Conservation (phyloP, 2,113 vertebrate genomes). For the Ptychochromis oligacanthus region DNA sequence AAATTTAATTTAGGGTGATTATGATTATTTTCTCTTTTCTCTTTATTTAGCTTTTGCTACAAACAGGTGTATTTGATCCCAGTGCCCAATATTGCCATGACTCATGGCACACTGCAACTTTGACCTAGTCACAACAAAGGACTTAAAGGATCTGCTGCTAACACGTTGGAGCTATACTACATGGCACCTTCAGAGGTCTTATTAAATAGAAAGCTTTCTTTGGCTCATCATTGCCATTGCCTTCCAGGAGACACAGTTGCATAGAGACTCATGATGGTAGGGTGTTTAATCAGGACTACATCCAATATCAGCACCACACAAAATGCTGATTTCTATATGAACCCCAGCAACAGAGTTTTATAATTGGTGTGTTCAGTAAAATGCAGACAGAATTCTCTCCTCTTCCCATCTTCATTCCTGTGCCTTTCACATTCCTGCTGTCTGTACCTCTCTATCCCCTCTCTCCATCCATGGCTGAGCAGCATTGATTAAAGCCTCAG, state of each 20-base stretch:
- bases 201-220: neutral
- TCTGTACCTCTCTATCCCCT: neutral
- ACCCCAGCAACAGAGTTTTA: neutral
- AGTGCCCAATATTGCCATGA: no score
- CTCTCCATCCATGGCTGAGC: constrained; percentile 10
- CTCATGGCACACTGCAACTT: no score
- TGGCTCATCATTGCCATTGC: neutral
- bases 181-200: no score
- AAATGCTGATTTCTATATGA: neutral
- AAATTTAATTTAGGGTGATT: neutral
- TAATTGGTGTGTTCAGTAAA: neutral
- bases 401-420: neutral
- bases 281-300: neutral
- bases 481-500: constrained; percentile 45
- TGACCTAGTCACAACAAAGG: no score
- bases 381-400: neutral
- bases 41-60: no score
- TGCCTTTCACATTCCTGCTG: neutral
- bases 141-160: no score
- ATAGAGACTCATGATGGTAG: neutral
- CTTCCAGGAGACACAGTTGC: neutral
- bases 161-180: neutral
- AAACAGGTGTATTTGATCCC: no score
- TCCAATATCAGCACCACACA: neutral
- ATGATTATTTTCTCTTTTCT: no score